These are phyloP conservation scores for Lophochroa leadbeateri DNA, from an alignment of 2,113 vertebrate species.

Conservation along the genomic window DNA sequence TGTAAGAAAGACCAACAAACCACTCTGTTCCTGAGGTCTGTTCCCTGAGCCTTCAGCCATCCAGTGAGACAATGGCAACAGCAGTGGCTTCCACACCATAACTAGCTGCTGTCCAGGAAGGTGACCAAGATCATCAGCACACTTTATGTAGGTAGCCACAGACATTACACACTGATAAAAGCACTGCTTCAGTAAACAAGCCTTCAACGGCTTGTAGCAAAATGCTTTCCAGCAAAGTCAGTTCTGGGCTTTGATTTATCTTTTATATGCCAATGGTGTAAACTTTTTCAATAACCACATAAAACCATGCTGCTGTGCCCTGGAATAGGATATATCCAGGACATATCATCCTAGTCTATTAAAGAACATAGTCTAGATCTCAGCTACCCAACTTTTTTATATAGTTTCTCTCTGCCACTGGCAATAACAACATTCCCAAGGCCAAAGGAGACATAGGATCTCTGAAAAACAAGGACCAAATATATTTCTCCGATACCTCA, in stretches of 20 bases:
- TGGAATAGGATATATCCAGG: neutral
- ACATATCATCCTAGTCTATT: neutral
- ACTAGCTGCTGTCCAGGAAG: neutral
- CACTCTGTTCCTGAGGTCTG: neutral
- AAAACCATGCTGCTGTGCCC: neutral
- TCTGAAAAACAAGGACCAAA: neutral
- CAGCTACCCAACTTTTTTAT: neutral
- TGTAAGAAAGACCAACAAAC: neutral
- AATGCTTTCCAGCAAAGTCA: slow-evolving; percentile 1
- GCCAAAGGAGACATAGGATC: neutral
- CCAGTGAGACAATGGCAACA: neutral
- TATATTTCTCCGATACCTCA: neutral
- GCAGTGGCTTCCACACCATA: neutral
- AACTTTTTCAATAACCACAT: neutral
- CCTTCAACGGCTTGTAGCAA: neutral
- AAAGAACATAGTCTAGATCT: neutral
- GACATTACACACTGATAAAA: neutral
- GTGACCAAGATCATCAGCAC: neutral
- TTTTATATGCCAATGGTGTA: neutral
- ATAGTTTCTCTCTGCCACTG: neutral
- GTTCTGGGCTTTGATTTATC: slow-evolving; percentile 29
- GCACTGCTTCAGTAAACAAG: neutral
- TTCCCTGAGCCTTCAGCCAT: neutral
- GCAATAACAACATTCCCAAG: neutral
- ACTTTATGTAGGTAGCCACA: neutral